Evolutionary conservation across 2,797 vertebrate species (phyloP).

Genomic region (Heterohyrax brucei): DNA sequence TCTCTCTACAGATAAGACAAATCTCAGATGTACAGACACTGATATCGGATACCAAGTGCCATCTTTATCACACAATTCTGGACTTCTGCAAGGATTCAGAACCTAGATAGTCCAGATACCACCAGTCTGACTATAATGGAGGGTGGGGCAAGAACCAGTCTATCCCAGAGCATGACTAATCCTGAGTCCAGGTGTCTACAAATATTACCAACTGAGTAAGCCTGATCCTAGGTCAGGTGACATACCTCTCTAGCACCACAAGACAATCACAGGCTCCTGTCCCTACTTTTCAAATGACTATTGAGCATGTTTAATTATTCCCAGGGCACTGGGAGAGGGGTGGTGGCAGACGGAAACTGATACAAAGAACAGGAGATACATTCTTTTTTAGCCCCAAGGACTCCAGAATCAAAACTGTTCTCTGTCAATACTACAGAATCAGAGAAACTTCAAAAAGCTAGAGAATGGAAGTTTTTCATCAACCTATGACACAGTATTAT

Average conservation of each 20-base stretch:
- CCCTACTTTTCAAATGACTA: conserved; percentile 7
- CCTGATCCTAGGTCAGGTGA: background rate
- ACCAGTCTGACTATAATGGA: background rate
- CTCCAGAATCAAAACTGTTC: background rate
- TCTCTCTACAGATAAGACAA: background rate
- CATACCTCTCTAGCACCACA: background rate
- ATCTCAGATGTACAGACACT: background rate
- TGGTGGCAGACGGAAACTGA: background rate
- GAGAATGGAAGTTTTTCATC: conserved; percentile 15
- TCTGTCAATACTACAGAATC: conserved; percentile 2
- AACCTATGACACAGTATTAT: background rate
- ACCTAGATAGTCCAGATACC: background rate
- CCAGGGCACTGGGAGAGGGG: background rate
- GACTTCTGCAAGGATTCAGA: background rate
- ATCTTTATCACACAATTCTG: background rate
- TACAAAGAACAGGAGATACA: background rate
- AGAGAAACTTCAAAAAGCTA: background rate
- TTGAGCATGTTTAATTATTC: background rate
- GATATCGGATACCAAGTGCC: background rate
- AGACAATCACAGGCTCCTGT: background rate
- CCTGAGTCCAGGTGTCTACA: background rate
- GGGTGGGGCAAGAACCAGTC: background rate
- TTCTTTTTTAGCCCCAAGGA: background rate
- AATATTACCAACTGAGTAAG: background rate
- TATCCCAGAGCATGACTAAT: background rate